Evolutionary conservation across 2,113 vertebrate species (phyloP).

Genomic region (Ranitomeya variabilis): DNA sequence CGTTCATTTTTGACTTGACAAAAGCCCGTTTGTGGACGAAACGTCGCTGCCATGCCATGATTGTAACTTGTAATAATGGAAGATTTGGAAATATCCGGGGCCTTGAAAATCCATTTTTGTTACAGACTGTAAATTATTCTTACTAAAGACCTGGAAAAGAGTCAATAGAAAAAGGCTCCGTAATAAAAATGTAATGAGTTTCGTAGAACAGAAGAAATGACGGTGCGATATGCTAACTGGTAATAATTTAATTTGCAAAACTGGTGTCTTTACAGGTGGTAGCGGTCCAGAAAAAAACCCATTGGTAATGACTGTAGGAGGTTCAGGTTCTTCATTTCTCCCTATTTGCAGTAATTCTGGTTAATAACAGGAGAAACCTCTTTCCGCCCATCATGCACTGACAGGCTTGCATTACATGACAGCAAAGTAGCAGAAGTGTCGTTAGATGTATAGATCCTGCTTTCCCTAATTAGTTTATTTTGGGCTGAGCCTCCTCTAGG

Average conservation of each 20-base stretch:
- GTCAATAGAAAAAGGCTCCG: neutral
- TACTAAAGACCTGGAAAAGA: neutral
- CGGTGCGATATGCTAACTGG: neutral
- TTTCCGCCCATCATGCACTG: neutral
- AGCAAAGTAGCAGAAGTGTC: neutral
- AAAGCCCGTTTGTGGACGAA: too few relatives aligned
- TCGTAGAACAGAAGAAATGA: neutral
- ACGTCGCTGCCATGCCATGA: too few relatives aligned
- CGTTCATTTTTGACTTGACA: too few relatives aligned
- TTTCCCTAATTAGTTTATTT: constrained; percentile 26
- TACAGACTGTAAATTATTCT: too few relatives aligned
- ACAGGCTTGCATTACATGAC: neutral
- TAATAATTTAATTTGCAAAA: neutral
- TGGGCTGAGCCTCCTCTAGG: neutral
- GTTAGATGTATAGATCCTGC: constrained; percentile 1
- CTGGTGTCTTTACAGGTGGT: neutral
- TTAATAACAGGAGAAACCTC: neutral
- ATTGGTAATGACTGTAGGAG: neutral
- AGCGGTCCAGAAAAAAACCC: neutral
- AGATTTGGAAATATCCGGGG: too few relatives aligned
- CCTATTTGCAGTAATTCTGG: neutral
- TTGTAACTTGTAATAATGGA: too few relatives aligned
- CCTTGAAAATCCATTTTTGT: too few relatives aligned
- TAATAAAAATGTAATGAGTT: neutral
- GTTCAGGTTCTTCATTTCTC: neutral